Evolutionary conservation across 1,140 invertebrate genomes (phyloP).

Genomic region (Protaetia brevitarsis): DNA sequence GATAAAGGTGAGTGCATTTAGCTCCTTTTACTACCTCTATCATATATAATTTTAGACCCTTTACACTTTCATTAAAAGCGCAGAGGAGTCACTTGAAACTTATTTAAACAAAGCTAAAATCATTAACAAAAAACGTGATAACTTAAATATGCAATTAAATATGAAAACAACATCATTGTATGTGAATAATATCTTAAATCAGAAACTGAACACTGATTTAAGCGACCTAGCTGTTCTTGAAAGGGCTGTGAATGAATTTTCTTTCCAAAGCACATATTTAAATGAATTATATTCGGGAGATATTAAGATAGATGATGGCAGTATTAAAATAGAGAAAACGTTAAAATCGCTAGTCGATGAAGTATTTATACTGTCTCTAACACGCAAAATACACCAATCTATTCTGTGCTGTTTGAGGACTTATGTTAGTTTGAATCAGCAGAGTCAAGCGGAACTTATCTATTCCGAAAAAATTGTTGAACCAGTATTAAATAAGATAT

Average conservation of each 20-base stretch:
- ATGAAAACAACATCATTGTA: constrained; percentile 36
- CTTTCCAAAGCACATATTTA: constrained; percentile 70
- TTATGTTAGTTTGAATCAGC: constrained; percentile 65
- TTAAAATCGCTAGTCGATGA: constrained; percentile 59
- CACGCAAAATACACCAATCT: constrained; percentile 54
- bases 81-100: constrained; percentile 31
- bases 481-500: constrained; percentile 68
- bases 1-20: constrained; percentile 32
- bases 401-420: constrained; percentile 63
- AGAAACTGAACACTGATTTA: constrained; percentile 28
- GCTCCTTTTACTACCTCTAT: background rate
- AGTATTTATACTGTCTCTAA: constrained; percentile 60
- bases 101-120: constrained; percentile 34
- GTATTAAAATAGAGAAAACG: constrained; percentile 54
- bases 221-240: constrained; percentile 52
- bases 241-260: constrained; percentile 47
- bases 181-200: constrained; percentile 36
- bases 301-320: constrained; percentile 49
- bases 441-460: constrained; percentile 66
- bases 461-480: constrained; percentile 70
- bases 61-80: constrained; percentile 33
- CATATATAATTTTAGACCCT: constrained; percentile 27
- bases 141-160: constrained; percentile 36
- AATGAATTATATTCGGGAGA: constrained; percentile 53
- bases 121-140: constrained; percentile 34